Evolutionary conservation across 2,797 vertebrate species (phyloP).

Genomic region (Clarias platycephalus): DNA sequence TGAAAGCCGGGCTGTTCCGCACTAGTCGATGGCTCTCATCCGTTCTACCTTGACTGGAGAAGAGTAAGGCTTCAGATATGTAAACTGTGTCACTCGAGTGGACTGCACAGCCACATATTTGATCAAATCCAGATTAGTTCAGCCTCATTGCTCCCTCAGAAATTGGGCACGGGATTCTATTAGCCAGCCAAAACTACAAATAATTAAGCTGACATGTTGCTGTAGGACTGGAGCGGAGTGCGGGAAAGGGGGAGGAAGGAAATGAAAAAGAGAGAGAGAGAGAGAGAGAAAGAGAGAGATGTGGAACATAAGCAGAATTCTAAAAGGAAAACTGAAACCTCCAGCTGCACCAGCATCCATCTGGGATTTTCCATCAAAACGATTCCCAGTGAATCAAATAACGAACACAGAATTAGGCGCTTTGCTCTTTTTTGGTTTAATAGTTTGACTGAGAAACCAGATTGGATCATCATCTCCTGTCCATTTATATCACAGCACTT

Average conservation of each 20-base stretch:
- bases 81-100: constrained; percentile 33
- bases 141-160: constrained; percentile 55
- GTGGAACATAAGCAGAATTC: constrained; percentile 45
- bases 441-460: background rate
- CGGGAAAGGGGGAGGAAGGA: background rate
- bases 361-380: constrained; percentile 39
- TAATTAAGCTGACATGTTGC: constrained; percentile 55
- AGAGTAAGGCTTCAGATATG: constrained; percentile 25
- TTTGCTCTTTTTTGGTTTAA: constrained; percentile 27
- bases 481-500: background rate
- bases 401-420: constrained; percentile 11
- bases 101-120: constrained; percentile 51
- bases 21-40: background rate
- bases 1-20: background rate
- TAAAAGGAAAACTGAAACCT: constrained; percentile 41
- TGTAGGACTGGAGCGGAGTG: constrained; percentile 29
- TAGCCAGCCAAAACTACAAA: constrained; percentile 52
- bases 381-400: constrained; percentile 39
- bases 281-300: constrained; percentile 14
- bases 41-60: constrained; percentile 18
- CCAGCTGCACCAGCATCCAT: constrained; percentile 36
- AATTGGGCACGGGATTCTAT: constrained; percentile 54
- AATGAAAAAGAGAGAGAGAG: constrained; percentile 12
- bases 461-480: constrained; percentile 11
- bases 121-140: constrained; percentile 61